Evolutionary conservation across 1,140 invertebrate genomes (phyloP).

Genomic region (Dendrolimus punctatus): DNA sequence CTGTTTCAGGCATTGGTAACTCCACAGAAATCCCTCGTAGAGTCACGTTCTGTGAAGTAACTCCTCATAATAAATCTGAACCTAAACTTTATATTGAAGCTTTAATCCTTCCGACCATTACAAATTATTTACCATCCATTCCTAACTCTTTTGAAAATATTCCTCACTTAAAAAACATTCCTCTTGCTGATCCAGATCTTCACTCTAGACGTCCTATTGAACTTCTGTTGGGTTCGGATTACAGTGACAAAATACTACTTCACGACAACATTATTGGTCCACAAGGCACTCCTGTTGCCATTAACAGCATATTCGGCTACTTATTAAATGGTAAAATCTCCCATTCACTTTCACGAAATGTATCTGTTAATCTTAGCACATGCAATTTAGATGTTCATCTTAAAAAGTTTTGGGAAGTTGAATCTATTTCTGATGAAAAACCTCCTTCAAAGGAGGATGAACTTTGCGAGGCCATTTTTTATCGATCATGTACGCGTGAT

Average conservation of each 20-base stretch:
- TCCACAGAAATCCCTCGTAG: not conserved
- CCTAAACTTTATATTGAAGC: not conserved
- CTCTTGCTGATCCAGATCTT: constrained; percentile 1
- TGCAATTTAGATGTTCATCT: constrained; percentile 1
- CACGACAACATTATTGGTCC: constrained; percentile 5
- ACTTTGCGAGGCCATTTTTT: constrained; percentile 5
- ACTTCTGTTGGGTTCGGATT: constrained; percentile 4
- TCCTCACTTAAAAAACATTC: no score
- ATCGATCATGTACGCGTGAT: constrained; percentile 2
- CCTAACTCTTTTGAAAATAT: no score
- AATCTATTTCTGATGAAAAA: constrained; percentile 6
- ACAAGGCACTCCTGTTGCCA: constrained; percentile 5
- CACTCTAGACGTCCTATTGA: constrained; percentile 7
- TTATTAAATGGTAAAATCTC: constrained; percentile 2
- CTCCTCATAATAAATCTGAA: not conserved
- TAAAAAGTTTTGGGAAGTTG: constrained; percentile 7
- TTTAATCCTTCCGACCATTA: not conserved
- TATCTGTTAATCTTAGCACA: not conserved
- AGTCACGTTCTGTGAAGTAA: not conserved
- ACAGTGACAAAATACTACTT: constrained; percentile 2
- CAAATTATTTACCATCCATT: no score
- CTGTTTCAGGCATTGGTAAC: not conserved
- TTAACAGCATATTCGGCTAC: constrained; percentile 8
- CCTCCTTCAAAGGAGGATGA: constrained; percentile 1
- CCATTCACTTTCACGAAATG: not conserved